Percentiles rank a stretch among this genome's conserved stretches.
phyloP scores from a whole-genome alignment of 2,888 invertebrate species.

The Chaetogeoica ovagalla region DNA sequence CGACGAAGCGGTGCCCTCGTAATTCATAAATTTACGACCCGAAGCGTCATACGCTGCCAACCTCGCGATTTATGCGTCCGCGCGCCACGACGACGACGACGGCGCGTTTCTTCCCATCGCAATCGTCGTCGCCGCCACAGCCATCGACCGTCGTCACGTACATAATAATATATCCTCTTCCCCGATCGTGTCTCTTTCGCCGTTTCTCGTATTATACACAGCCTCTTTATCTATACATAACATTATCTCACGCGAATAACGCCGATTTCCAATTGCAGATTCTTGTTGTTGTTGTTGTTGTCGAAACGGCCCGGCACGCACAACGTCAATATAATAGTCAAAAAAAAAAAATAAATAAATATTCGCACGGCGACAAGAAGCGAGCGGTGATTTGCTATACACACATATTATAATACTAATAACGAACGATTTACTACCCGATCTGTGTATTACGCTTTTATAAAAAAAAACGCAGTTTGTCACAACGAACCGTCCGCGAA shows the following conservation, averaged over 20 bases:
- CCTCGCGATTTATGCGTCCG: conserved; percentile 49
- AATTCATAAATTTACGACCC: conserved; percentile 53
- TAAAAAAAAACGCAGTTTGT: not conserved
- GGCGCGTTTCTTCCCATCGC: conserved; percentile 51
- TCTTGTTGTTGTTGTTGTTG: not conserved
- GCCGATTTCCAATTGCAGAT: conserved; percentile 15
- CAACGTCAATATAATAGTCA: not conserved
- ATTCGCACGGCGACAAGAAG: not conserved
- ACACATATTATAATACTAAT: not conserved
- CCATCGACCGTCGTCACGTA: not conserved
- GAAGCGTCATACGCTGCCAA: conserved; percentile 52
- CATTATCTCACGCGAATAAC: conserved; percentile 1
- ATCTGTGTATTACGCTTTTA: not conserved
- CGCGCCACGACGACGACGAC: conserved; percentile 18
- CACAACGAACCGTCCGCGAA: not conserved
- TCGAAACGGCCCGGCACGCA: not conserved
- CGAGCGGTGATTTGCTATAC: too few species aligned
- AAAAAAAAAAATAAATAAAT: not conserved
- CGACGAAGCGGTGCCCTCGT: conserved; percentile 42
- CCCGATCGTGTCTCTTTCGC: not conserved
- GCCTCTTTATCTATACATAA: not conserved
- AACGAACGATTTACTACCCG: conserved; percentile 19
- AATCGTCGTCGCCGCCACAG: not conserved
- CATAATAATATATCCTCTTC: too few species aligned
- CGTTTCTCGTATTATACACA: not conserved